These are phyloP conservation scores for Colaptes auratus DNA, from an alignment of 2,113 vertebrate genomes.

Conservation along the genomic window DNA sequence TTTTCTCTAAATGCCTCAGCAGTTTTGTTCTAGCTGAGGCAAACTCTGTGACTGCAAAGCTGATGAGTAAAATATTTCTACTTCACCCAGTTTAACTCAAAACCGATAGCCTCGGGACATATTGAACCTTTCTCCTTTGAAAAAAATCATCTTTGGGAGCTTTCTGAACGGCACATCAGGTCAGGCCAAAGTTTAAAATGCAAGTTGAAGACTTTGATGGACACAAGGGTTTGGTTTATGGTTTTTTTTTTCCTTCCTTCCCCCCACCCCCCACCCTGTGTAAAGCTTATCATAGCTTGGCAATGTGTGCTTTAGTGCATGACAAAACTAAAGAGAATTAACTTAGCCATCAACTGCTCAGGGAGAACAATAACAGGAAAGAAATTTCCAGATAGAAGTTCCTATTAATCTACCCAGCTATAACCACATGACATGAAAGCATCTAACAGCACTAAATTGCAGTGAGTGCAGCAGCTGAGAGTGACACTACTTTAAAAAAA, in stretches of 20 bases:
- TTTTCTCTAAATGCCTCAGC: constrained; percentile 99
- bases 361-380: constrained; percentile 93
- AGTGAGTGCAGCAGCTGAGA: constrained; percentile 1
- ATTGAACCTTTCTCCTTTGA: constrained; percentile 84
- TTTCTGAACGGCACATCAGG: constrained; percentile 93
- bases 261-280: constrained; percentile 46
- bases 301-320: constrained; percentile 94
- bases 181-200: constrained; percentile 94
- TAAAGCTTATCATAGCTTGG: constrained; percentile 93
- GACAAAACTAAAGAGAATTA: constrained; percentile 99
- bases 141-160: constrained; percentile 92
- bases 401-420: constrained; percentile 85
- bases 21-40: constrained; percentile 99
- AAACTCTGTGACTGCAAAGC: constrained; percentile 99
- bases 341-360: constrained; percentile 96
- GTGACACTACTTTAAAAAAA: constrained; percentile 16
- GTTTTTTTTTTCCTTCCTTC: neutral
- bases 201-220: constrained; percentile 93
- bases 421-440: constrained; percentile 75
- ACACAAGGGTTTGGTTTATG: constrained; percentile 78
- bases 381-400: constrained; percentile 90
- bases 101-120: constrained; percentile 99
- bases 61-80: constrained; percentile 99
- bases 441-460: constrained; percentile 64
- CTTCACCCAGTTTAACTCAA: constrained; percentile 99